Base-by-base conservation (phyloP, 2,113 vertebrate genomes). In the Pomatorhinus ruficollis region DNA sequence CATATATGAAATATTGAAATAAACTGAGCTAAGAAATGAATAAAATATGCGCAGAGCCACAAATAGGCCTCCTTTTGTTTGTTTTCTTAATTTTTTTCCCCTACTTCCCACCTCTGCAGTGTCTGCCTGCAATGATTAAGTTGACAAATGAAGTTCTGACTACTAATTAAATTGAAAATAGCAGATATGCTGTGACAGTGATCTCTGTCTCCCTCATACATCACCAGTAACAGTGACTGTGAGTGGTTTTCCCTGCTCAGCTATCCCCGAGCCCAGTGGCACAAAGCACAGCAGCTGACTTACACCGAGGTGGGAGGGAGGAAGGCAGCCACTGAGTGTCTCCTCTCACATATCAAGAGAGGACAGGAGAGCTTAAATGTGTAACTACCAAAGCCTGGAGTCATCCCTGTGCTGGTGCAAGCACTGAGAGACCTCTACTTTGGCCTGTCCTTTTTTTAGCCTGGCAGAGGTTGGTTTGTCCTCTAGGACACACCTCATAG, bases 151-250 rank as follows among this genome's bases (percentile, higher is more conserved):
- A 96, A 97, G 91, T 96, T 92, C 87, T 94, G 95, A 92, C 88
- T 95, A 93, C 81, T 97, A 97, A 96, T 96, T 96, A 93, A 90
- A 96, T 70, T 95, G 93, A 97, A 94, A 97, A 95, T 76, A 96
- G 90, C 83, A 94, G 86, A 71, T 89, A 96, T 33, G 45, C 59
- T 30, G 49, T 89, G 81, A 93, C 93, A 96, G 88, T 81, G 88
- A 93, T 89, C 85, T 97, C 95, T 83, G 74, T 89, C 72, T 61
- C 35, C 9, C 72, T 83, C 95, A 63, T 85, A 88, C 33, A 95
- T 96, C 90, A 91, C 54, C 35, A 76, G 75, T 28, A 95, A 49
- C 63, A 71, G 70, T 1, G 7, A 23, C 54, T 70, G 35, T 4
- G 2, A 0, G 0, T 54, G 63, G 85, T 68, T 92, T 74, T 83